A percentile compares a stretch with the other conserved stretches of the same genome.
phyloP scores from a whole-genome alignment of 2,888 invertebrate species.

The Pecten maximus region DNA sequence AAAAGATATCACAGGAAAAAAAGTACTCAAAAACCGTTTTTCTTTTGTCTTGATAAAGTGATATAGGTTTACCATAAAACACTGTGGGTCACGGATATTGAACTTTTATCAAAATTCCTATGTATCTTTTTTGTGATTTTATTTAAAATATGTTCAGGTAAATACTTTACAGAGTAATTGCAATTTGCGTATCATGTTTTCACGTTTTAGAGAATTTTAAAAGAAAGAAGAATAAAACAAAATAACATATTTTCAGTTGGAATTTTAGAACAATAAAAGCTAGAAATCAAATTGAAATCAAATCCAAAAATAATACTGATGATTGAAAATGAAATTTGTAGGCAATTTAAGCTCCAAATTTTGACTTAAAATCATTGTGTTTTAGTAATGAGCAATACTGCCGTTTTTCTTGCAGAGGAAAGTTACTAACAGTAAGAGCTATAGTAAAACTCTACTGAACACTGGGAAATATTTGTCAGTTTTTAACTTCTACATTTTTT shows the following conservation, averaged over 20 bases:
- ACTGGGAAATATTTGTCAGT: neutral
- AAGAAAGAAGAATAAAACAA: constrained; percentile 13
- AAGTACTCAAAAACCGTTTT: constrained; percentile 4
- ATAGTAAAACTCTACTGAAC: neutral
- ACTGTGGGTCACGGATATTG: neutral
- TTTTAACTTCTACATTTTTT: neutral
- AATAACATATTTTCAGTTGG: neutral
- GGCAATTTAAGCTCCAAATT: neutral
- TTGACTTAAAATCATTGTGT: neutral
- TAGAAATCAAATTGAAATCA: neutral
- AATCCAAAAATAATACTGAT: neutral
- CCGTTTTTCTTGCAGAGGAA: neutral
- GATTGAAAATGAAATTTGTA: neutral
- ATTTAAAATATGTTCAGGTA: neutral
- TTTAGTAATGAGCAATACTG: neutral
- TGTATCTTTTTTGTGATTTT: constrained; percentile 8
- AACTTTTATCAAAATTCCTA: constrained; percentile 17
- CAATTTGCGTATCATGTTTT: neutral
- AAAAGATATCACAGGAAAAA: constrained; percentile 27
- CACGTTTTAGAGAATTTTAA: neutral
- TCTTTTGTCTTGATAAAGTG: neutral
- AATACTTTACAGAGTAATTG: neutral
- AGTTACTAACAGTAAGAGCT: neutral
- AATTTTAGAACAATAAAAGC: constrained; percentile 32
- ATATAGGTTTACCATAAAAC: neutral